Evolutionary conservation across 2,888 invertebrate species (phyloP).

Genomic region (Ecliptopera silaceata): DNA sequence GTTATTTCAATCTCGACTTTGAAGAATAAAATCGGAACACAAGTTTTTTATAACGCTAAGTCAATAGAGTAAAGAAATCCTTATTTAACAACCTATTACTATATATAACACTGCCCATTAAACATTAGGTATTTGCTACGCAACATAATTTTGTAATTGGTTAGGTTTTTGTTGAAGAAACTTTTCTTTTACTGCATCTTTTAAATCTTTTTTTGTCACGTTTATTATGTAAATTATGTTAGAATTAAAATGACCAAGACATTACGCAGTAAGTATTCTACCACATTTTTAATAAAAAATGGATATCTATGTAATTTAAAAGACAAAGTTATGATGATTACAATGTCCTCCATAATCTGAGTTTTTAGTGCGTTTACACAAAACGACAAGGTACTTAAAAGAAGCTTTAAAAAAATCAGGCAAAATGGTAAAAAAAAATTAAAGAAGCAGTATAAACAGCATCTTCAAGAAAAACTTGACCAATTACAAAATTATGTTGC

Average conservation of each 20-base stretch:
- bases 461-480: not conserved
- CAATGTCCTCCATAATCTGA: not conserved
- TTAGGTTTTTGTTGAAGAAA: conserved; percentile 2
- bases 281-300: no score
- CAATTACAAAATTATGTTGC: not conserved
- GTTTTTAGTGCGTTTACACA: not conserved
- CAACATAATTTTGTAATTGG: not conserved
- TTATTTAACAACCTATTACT: no score
- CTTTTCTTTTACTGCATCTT: not conserved
- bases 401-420: not conserved
- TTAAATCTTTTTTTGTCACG: conserved; percentile 1
- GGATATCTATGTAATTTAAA: no score
- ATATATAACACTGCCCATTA: no score
- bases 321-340: no score
- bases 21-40: conserved; percentile 6
- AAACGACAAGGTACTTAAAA: not conserved
- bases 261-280: no score
- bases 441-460: not conserved
- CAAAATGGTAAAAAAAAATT: conserved; percentile 2
- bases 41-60: conserved; percentile 1
- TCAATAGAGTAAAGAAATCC: not conserved
- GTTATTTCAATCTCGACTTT: conserved; percentile 29
- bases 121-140: conserved; percentile 9
- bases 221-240: no score
- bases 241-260: no score